phyloP scores from a whole-genome alignment of 2,113 vertebrate genomes.

The Aramus guarauna region DNA sequence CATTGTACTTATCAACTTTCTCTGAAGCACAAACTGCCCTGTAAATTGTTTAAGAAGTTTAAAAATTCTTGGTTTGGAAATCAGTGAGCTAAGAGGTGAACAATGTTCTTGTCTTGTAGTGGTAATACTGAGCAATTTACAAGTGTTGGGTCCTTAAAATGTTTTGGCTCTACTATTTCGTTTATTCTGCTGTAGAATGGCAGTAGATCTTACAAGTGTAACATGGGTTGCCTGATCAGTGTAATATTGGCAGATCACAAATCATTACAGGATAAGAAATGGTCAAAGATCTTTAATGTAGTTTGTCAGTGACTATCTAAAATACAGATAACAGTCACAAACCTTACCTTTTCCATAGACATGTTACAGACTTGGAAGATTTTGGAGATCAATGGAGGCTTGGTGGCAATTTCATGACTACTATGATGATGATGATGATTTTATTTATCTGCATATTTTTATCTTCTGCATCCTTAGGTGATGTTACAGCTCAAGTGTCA shows the following conservation, averaged over 20 bases:
- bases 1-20: neutral
- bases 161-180: neutral
- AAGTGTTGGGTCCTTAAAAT: neutral
- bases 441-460: neutral
- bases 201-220: rapidly evolving
- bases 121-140: neutral
- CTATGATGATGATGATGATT: neutral
- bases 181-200: neutral
- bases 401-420: neutral
- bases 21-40: neutral
- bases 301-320: neutral
- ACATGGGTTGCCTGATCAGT: neutral
- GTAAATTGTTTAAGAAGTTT: neutral
- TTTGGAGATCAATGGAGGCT: neutral
- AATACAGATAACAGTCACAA: neutral
- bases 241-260: neutral
- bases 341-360: neutral
- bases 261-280: neutral
- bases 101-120: neutral
- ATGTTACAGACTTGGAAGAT: neutral
- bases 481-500: conserved; percentile 87
- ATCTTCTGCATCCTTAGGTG: conserved; percentile 76
- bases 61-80: neutral
- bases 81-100: neutral
- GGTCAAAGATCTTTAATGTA: neutral